Base-by-base conservation (phyloP, 2,888 invertebrate genomes). In the Lycocerus yunnanus region DNA sequence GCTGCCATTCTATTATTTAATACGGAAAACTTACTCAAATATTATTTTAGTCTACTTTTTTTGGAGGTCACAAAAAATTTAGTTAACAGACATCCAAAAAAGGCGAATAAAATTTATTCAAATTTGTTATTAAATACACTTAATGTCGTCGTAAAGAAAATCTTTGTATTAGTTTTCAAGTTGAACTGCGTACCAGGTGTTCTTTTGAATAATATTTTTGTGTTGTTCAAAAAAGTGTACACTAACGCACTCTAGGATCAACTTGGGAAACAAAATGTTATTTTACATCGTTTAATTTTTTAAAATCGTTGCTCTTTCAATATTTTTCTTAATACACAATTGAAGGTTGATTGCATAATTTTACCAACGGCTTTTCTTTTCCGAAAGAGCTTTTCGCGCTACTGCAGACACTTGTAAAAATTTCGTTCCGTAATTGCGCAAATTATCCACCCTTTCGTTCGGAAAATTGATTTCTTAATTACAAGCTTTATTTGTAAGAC, bases 1-100 rank as follows among this genome's bases (percentile, higher is more conserved):
- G 70, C 58, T 15, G 70, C 18, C 66, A 66, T 66, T 65, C 70
- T 21, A 21, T 59, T 15, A 58, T 65, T 59, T 61, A 58, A 66
- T 14, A 15, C 61, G 3, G 61, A 63, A 61, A n/a, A 20, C 61
- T n/a, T 59, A 15, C 15, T 59, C 15, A 9, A 59, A 15, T 59
- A 15, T 59, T 63, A 63, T 15, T 63, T 6, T 18, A 63, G 18
- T 11, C 20, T 20, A 20, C n/a, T 16, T 60, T 60, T 16, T 59
- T 43, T 43, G 1, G 9, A 21, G 3, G 1, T 21, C 10, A 10
- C 2, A 10, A 24, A 21, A 10, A 24, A 24, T 24, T 10, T 11
- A 10, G n/a, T 43, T 43, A 43, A 43, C 43, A 5, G 5, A 8
- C 4, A 27, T n/a, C 5, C n/a, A 4, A 13, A 43, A 43, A n/a